Conservation (phyloP, 2,797 vertebrate species). For the Lepilemur ruficaudatus region DNA sequence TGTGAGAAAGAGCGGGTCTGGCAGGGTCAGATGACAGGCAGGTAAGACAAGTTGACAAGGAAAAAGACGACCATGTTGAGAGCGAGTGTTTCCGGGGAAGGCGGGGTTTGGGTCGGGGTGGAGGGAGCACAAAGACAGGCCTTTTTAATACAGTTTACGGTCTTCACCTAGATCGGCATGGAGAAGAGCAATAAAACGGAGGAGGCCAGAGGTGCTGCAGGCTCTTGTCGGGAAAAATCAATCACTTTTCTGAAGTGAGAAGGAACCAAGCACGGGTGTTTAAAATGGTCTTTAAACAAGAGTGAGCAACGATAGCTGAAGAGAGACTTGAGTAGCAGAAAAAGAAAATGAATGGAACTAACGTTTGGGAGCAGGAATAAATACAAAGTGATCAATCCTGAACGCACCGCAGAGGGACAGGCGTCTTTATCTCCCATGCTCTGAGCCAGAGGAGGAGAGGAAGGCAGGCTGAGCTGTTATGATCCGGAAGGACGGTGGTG, state of each 20-base stretch:
- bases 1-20: background rate
- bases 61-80: fast-evolving
- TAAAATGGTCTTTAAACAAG: background rate
- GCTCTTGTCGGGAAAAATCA: background rate
- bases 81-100: fast-evolving
- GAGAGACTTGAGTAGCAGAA: background rate
- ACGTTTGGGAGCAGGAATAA: too few relatives aligned
- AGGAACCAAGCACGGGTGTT: background rate
- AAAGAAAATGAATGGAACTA: background rate
- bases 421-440: background rate
- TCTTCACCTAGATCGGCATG: background rate
- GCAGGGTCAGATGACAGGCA: background rate
- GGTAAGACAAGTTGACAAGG: background rate
- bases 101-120: background rate
- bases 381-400: background rate
- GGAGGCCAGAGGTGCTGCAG: background rate
- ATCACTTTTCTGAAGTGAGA: background rate
- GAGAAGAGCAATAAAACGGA: background rate
- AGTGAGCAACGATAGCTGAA: background rate
- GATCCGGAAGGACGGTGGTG: background rate
- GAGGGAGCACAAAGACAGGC: background rate
- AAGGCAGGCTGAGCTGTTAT: background rate
- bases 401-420: background rate
- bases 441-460: background rate
- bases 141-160: background rate